Evolutionary conservation across 2,888 invertebrate genomes (phyloP), one percentile per base, ranked within the genome.

Genomic region (Microchrysa polita): DNA sequence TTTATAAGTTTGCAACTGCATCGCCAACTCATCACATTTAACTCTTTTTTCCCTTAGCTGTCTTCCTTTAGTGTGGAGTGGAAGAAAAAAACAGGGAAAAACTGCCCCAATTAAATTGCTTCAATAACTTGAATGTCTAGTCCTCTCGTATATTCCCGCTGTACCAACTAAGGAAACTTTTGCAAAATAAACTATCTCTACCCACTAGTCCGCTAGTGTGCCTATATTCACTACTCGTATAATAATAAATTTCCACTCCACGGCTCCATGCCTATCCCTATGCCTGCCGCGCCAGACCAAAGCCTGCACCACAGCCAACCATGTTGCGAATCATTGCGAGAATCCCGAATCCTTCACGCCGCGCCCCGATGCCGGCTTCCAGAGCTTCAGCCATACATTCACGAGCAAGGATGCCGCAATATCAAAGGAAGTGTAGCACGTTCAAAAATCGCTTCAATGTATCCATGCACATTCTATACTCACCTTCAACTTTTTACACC

Each of bases 401-500:
- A 16, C 44, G 65, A 65, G 44, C 27, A 48, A 65, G 65, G 65
- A 44, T 65, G 48, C 65, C 48, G 65, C 65, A 65, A 22, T 65
- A 65, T 48, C 20, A 14, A 34, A 34, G 27, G 27, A 34, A 2
- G 27, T 5, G 27, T 34, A 34, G 4, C 44, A 65, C 44, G 14
- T 34, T 65, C 48, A 20, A 65, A 40, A 48, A 65, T 42, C 48
- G 34, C 44, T 20, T 65, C 22, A 2, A 9, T n/a, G n/a, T n/a
- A n/a, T n/a, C n/a, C n/a, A n/a, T n/a, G n/a, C n/a, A n/a, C n/a
- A 9, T 63, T 34, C 63, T 18, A 12, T 48, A 65, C 65, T 65
- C 34, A 65, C 65, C 65, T 65, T 65, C 48, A 20, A 65, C 9
- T 65, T 63, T 20, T 48, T 20, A 20, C 65, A 65, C 65, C 27